These are phyloP conservation scores for Apogon talboti DNA, from an alignment of 2,797 vertebrate species.

Conservation along the genomic window DNA sequence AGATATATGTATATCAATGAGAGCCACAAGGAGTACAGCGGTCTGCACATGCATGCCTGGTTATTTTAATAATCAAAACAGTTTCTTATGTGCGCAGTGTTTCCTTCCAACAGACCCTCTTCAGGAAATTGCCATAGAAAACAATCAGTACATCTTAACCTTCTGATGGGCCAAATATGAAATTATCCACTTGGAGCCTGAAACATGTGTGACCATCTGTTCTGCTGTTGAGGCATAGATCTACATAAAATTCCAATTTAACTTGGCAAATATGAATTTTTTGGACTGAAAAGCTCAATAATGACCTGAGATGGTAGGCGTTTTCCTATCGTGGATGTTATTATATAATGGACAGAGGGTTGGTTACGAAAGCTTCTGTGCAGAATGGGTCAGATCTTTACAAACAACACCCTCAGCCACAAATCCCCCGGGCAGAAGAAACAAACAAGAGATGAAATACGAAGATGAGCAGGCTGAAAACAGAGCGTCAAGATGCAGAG, in stretches of 20 bases:
- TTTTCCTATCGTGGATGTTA: conserved; percentile 23
- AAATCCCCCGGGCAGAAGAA: conserved; percentile 46
- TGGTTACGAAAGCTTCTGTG: conserved; percentile 55
- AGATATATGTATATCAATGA: too few relatives aligned
- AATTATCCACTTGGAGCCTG: too few relatives aligned
- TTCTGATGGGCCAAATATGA: too few relatives aligned
- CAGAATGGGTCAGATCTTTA: conserved; percentile 61
- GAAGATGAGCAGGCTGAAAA: conserved; percentile 49
- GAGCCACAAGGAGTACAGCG: too few relatives aligned
- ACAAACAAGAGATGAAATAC: conserved; percentile 60
- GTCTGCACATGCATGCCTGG: too few relatives aligned
- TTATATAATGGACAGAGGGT: conserved; percentile 59
- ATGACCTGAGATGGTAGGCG: conserved; percentile 33
- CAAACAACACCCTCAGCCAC: conserved; percentile 51
- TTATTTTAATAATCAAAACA: too few relatives aligned
- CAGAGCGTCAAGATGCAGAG: conserved; percentile 45
- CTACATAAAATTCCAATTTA: neutral
- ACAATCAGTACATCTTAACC: too few relatives aligned
- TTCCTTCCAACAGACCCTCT: too few relatives aligned
- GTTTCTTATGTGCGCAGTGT: too few relatives aligned
- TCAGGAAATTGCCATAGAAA: too few relatives aligned
- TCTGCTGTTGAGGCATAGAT: neutral
- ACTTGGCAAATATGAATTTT: conserved; percentile 11
- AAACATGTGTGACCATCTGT: too few relatives aligned
- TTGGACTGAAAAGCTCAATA: conserved; percentile 31